Percentiles rank a stretch among this genome's conserved stretches.
Conservation (phyloP, 2,113 vertebrate genomes). For the Pituophis catenifer region DNA sequence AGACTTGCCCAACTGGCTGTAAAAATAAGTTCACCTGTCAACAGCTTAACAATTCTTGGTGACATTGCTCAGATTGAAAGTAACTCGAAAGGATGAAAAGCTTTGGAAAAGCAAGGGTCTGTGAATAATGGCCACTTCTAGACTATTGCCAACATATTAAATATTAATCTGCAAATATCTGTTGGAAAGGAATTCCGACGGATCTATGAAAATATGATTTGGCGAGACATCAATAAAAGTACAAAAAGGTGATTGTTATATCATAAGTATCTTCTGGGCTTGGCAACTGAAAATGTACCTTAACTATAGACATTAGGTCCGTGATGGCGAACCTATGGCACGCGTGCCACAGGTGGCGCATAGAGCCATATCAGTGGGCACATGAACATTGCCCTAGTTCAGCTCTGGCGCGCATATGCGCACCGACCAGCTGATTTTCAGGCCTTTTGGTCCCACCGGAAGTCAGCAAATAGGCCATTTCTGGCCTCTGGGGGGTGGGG, state of each 20-base stretch:
- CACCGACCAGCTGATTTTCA: too few species aligned
- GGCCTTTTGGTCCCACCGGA: too few species aligned
- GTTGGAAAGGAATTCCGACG: neutral
- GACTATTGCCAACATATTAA: neutral
- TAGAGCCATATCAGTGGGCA: too few species aligned
- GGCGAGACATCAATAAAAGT: neutral
- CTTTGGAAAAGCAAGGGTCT: neutral
- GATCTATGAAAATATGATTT: neutral
- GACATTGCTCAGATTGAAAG: neutral
- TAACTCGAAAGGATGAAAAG: neutral
- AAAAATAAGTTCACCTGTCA: constrained; percentile 12
- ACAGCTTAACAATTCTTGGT: neutral
- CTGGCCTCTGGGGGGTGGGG: too few species aligned
- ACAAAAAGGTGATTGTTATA: neutral
- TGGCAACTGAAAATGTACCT: neutral
- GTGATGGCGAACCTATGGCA: too few species aligned
- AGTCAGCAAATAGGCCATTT: too few species aligned
- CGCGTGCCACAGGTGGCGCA: too few species aligned
- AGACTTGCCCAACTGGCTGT: constrained; percentile 1
- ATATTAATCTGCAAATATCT: neutral
- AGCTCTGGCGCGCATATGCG: too few species aligned
- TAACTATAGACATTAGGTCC: neutral
- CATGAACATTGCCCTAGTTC: too few species aligned
- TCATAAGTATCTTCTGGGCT: neutral
- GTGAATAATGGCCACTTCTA: neutral